These are phyloP conservation scores for Myotis myotis DNA, from an alignment of 2,797 vertebrate species.

Conservation along the genomic window DNA sequence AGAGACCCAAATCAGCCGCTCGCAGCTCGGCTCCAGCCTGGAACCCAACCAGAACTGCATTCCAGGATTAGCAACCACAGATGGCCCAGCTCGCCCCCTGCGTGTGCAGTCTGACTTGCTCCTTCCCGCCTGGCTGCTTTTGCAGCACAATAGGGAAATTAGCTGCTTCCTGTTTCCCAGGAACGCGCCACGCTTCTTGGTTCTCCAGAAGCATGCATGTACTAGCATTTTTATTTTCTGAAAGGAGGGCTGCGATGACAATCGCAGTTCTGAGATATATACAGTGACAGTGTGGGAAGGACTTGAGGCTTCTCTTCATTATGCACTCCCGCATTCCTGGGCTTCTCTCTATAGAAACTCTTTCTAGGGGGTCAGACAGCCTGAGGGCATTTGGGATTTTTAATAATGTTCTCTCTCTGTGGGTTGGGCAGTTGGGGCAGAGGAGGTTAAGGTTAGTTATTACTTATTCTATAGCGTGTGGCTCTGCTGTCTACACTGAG, in stretches of 20 bases:
- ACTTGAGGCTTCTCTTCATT: constrained; percentile 7
- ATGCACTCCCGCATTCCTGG: background rate
- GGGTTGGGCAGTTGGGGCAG: background rate
- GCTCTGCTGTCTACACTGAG: background rate
- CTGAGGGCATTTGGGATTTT: constrained; percentile 31
- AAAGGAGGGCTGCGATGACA: background rate
- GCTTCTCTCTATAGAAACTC: background rate
- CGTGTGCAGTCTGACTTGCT: background rate
- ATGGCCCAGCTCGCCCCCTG: background rate
- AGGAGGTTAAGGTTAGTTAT: constrained; percentile 22
- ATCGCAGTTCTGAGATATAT: rapidly evolving
- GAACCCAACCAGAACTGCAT: background rate
- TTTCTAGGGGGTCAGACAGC: background rate
- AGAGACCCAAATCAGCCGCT: background rate
- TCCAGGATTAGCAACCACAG: background rate
- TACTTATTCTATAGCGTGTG: background rate
- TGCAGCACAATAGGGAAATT: background rate
- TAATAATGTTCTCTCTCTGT: constrained; percentile 28
- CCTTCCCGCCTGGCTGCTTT: background rate
- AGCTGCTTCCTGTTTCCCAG: background rate
- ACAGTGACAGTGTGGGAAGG: background rate
- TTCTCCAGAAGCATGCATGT: background rate
- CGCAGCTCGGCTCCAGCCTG: background rate
- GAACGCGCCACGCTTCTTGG: background rate
- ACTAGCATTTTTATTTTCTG: constrained; percentile 3